Base-by-base conservation (phyloP, 2,113 vertebrate species). In the Eleginops maclovinus region DNA sequence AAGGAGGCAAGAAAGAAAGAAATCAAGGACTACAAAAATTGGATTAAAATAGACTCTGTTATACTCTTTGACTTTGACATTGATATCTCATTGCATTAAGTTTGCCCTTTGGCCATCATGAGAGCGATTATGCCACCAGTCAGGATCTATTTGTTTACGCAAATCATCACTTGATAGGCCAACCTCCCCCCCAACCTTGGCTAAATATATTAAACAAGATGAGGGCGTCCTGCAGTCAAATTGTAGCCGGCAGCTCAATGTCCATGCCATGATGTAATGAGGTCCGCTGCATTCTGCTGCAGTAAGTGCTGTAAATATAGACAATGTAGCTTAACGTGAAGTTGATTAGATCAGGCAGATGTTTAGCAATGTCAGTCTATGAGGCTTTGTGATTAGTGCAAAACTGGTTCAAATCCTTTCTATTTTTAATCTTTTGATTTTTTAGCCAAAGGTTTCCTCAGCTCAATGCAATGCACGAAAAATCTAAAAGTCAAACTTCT, bases 101-200 rank as follows among this genome's bases (percentile, higher is more conserved):
- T 84, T 83, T 79, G 69, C 75, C 88, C 84, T 86, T 82, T 46
- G 73, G 87, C 81, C 76, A 72, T 77, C 71, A 60, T 63, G 72
- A 84, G 66, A 76, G 19, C 71, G 61, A 85, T 89, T 82, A 83
- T 82, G 81, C 75, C 83, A 81, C 62, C 72, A 87, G 86, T 86
- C 86, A 85, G 77, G 40, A 79, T 79, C 51, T 78, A 81, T 91
- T 89, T 87, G 81, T 89, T 90, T 88, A 81, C 50, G 36, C 56
- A 81, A 84, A 89, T 86, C 86, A 84, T 77, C 72, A 51, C 84
- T 77, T 83, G 62, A 82, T 72, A 69, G 81, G 49, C 78, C 60
- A 31, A 53, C 21, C 49, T 13, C 1, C 22, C 53, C n/a, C n/a
- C 51, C 46, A 12, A 58, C 66, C 72, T 13, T 2, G 3, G 26